Conservation (phyloP, 2,113 vertebrate genomes). For the Pseudolaguvia tuberculata region DNA sequence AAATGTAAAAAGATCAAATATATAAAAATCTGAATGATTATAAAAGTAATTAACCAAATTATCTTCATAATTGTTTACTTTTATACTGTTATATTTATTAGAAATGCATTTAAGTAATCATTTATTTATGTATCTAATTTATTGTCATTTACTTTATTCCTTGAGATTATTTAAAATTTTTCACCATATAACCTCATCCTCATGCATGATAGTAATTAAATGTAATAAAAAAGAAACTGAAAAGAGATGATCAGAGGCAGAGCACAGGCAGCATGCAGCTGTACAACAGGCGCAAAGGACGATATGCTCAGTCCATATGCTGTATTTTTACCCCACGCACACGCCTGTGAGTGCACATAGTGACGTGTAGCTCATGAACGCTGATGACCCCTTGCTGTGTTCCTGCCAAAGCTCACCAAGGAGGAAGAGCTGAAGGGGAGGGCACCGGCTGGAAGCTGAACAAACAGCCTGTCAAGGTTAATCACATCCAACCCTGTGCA, state of each 20-base stretch:
- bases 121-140: not conserved
- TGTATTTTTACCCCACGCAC: constrained; percentile 2
- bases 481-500: constrained; percentile 64
- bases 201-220: constrained; percentile 2
- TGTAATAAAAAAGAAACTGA: constrained; percentile 16
- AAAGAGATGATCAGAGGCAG: not conserved
- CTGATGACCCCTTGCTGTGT: constrained; percentile 16
- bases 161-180: not conserved
- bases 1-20: not conserved
- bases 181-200: not conserved
- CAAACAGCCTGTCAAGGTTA: constrained; percentile 71
- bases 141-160: not conserved
- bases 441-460: constrained; percentile 68
- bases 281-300: no score
- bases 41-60: not conserved
- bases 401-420: constrained; percentile 2
- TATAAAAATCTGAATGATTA: not conserved
- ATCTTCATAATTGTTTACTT: not conserved
- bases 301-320: constrained; percentile 7
- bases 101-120: no score
- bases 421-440: constrained; percentile 40
- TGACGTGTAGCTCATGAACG: not conserved
- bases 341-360: not conserved
- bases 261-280: not conserved
- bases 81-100: no score